These are phyloP conservation scores for Sphaeridia pumilis DNA, from an alignment of 2,888 invertebrate genomes.

Conservation along the genomic window DNA sequence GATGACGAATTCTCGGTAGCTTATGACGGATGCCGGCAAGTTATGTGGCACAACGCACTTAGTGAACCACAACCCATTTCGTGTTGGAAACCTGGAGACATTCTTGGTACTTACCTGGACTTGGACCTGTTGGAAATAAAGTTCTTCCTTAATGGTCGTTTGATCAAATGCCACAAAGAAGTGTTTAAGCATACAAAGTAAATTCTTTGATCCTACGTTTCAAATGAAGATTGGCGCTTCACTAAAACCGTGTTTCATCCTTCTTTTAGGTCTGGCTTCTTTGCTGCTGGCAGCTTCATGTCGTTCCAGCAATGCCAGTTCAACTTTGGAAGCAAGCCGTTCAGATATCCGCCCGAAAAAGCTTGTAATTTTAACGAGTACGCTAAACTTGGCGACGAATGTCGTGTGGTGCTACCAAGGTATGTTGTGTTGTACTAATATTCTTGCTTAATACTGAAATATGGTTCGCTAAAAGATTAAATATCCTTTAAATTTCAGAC, in stretches of 20 bases:
- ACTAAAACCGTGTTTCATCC: not conserved
- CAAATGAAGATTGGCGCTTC: not conserved
- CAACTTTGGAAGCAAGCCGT: conserved; percentile 75
- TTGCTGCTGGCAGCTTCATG: conserved; percentile 93
- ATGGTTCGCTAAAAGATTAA: not conserved
- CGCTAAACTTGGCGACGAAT: conserved; percentile 60
- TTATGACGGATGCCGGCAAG: conserved; percentile 80
- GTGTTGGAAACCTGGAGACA: conserved; percentile 72
- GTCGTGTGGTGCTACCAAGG: conserved; percentile 69
- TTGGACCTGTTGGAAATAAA: conserved; percentile 57
- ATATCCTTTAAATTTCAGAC: conserved; percentile 44
- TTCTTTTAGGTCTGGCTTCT: conserved; percentile 66
- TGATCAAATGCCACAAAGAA: conserved; percentile 56
- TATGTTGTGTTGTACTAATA: too few relatives aligned
- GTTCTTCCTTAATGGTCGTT: conserved; percentile 70
- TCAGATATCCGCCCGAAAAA: conserved; percentile 61
- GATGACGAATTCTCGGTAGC: conserved; percentile 80
- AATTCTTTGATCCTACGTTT: conserved; percentile 20
- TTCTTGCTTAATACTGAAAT: not conserved
- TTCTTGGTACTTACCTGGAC: conserved; percentile 74
- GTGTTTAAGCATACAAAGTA: conserved; percentile 67
- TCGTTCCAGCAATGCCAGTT: conserved; percentile 89
- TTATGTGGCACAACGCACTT: conserved; percentile 80
- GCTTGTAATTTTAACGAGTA: conserved; percentile 65
- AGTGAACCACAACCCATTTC: conserved; percentile 48